Percentiles rank a stretch among this genome's conserved stretches.
Evolutionary conservation across 2,888 invertebrate species (phyloP).

Genomic region (Calliopum simillimum): DNA sequence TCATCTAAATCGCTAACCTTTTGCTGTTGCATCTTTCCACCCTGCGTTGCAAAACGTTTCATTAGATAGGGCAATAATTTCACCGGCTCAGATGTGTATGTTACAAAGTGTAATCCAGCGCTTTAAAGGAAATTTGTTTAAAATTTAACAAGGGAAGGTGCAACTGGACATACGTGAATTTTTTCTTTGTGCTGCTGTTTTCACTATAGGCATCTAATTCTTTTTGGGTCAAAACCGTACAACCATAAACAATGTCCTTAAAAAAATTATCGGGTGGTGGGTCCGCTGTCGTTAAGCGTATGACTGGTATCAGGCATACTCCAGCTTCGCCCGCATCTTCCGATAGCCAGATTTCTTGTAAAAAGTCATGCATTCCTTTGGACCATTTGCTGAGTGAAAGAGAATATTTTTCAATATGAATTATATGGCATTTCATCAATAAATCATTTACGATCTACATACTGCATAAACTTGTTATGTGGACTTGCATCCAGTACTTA

Average conservation of each 20-base stretch:
- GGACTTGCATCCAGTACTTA: conserved; percentile 61
- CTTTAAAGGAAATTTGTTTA: conserved; percentile 61
- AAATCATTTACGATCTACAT: not conserved
- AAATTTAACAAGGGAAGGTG: not conserved
- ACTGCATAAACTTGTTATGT: too few species aligned
- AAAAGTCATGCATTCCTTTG: conserved; percentile 71
- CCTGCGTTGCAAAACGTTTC: conserved; percentile 71
- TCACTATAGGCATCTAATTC: conserved; percentile 63
- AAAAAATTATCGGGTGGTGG: conserved; percentile 62
- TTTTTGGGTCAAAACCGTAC: conserved; percentile 55
- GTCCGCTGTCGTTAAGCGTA: conserved; percentile 62
- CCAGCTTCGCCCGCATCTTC: conserved; percentile 69
- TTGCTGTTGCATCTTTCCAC: conserved; percentile 71
- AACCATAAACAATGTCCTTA: conserved; percentile 68
- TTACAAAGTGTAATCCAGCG: conserved; percentile 74
- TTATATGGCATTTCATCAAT: too few species aligned
- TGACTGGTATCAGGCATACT: conserved; percentile 67
- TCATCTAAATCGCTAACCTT: conserved; percentile 71
- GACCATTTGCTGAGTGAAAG: conserved; percentile 74
- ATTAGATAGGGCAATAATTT: conserved; percentile 77
- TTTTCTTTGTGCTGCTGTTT: conserved; percentile 57
- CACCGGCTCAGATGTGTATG: conserved; percentile 76
- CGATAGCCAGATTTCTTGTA: conserved; percentile 73
- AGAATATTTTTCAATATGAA: not conserved
- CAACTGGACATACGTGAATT: conserved; percentile 63